Evolutionary conservation across 1,140 invertebrate species (phyloP).

Genomic region (Drosophila truncata): DNA sequence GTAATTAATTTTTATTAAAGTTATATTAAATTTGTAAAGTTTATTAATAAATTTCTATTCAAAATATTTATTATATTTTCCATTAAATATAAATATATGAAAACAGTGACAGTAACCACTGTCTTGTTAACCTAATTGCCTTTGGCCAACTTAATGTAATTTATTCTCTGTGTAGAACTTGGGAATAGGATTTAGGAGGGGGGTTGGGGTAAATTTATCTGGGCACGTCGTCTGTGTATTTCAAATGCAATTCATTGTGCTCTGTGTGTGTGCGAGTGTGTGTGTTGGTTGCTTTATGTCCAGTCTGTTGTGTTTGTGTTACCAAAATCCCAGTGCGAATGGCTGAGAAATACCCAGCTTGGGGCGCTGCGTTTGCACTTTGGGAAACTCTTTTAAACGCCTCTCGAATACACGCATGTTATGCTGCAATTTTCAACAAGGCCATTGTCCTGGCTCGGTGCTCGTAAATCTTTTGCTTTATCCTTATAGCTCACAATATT

Average conservation of each 20-base stretch:
- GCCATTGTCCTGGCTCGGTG: conserved; percentile 25
- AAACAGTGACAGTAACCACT: no score
- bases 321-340: conserved; percentile 56
- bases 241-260: conserved; percentile 63
- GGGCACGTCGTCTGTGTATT: conserved; percentile 68
- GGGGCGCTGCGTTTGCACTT: conserved; percentile 73
- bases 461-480: conserved; percentile 31
- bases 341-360: conserved; percentile 60
- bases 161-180: conserved; percentile 15
- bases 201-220: conserved; percentile 65
- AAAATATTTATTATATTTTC: neutral
- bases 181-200: conserved; percentile 11
- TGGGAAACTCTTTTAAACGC: conserved; percentile 65
- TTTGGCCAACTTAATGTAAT: neutral
- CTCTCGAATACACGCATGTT: conserved; percentile 48
- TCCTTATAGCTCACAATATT: conserved; percentile 14
- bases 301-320: conserved; percentile 77
- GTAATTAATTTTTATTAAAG: neutral
- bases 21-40: neutral
- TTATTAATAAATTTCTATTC: neutral
- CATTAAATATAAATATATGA: neutral
- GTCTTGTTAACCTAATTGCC: neutral
- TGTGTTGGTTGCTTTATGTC: conserved; percentile 65
- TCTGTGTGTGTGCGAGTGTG: conserved; percentile 20
- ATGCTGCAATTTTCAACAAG: conserved; percentile 27